Percentiles rank a stretch among this genome's conserved stretches.
phyloP scores from a whole-genome alignment of 2,888 invertebrate genomes.

The Seira sanloemensis region DNA sequence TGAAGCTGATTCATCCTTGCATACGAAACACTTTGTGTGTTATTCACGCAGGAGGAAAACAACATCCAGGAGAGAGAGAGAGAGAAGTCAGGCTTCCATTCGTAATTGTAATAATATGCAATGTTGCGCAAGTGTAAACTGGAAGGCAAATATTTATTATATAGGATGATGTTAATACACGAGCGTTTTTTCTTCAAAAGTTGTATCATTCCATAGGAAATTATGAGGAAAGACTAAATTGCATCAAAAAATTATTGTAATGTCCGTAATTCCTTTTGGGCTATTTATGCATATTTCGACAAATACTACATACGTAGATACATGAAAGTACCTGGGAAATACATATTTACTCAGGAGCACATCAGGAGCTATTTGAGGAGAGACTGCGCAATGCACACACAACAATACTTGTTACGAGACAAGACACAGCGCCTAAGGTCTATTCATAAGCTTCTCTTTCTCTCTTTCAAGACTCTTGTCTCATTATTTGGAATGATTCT shows the following conservation, averaged over 20 bases:
- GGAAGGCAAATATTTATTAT: slow-evolving; percentile 43
- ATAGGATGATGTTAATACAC: not conserved
- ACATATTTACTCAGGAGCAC: not conserved
- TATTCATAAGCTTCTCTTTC: too few species aligned
- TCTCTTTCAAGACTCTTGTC: not conserved
- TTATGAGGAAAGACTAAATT: not conserved
- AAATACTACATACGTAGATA: not conserved
- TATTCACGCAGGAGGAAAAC: not conserved
- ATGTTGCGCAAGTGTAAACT: slow-evolving; percentile 41
- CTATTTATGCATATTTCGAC: slow-evolving; percentile 4
- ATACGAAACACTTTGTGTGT: not conserved
- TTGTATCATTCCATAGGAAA: not conserved
- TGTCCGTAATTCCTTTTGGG: not conserved
- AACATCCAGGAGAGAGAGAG: not conserved
- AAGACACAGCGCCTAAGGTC: too few species aligned
- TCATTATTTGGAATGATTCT: not conserved
- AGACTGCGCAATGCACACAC: not conserved
- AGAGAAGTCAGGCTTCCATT: too few species aligned
- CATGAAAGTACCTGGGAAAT: not conserved
- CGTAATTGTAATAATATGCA: not conserved
- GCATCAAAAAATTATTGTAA: not conserved
- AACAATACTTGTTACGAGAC: not conserved
- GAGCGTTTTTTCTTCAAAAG: too few species aligned
- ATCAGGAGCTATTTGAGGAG: not conserved
- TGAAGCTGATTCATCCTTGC: not conserved